Evolutionary conservation across 2,888 invertebrate genomes (phyloP), one percentile per base, ranked within the genome.

Genomic region (Nowickia ferox): DNA sequence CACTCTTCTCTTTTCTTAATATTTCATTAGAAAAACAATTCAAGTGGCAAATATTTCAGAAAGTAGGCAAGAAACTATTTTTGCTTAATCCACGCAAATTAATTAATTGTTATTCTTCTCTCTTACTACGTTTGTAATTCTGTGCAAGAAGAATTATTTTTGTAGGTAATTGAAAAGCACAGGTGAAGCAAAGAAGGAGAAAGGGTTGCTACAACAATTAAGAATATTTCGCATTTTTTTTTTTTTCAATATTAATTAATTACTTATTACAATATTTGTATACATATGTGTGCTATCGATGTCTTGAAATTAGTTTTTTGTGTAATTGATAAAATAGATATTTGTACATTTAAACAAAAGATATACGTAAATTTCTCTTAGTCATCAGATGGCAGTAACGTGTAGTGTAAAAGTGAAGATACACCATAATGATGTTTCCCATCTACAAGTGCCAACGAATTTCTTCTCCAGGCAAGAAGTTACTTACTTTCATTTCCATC

Each of bases 21-120:
- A 22, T 44, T 65, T 40, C 59, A 59, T 71, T n/a, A 44, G n/a
- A 46, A 30, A 17, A 44, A 22, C 15, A 44, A 57, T 57, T 71
- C 44, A 42, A 69, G 55, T 69, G 55, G 42, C 19, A 46, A 42
- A 22, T 63, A 2, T 51, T 38, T n/a, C 11, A 61, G n/a, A 30
- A 42, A 19, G 11, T 42, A 42, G 1, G 11, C 13, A 19, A 1
- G 19, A 68, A 51, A 69, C 11, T 42, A 9, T 1, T 19, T 38
- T 48, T 46, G 1, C 51, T 11, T 17, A 48, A 61, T 40, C 15
- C 15, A 30, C 4, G 0, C 10, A 66, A 72, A 38, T 30, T 48
- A 61, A 48, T 61, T 48, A 61, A 74, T 61, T 61, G 11, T 15
- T 61, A 51, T 61, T 9, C 13, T 38, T 13, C 10, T n/a, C 19